These are phyloP conservation scores for Scatophagus argus DNA, from an alignment of 2,113 vertebrate species.

Conservation along the genomic window DNA sequence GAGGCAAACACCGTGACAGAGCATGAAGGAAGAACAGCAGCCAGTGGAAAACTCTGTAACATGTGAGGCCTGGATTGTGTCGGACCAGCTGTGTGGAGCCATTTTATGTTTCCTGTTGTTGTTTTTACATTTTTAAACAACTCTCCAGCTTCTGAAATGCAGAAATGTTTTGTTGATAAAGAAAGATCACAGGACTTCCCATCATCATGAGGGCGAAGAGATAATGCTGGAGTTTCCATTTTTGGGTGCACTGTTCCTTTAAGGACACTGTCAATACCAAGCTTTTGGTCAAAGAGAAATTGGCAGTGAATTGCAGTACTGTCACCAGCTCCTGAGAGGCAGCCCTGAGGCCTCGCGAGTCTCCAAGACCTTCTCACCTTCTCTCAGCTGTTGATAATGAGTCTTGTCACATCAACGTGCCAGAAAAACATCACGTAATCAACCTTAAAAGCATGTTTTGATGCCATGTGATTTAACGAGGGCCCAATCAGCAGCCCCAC, in stretches of 20 bases:
- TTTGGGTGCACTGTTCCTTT: no score
- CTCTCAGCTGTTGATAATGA: background rate
- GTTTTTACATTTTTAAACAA: no score
- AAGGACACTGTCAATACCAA: no score
- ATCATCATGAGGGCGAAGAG: no score
- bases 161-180: no score
- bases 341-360: background rate
- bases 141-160: no score
- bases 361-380: background rate
- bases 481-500: background rate
- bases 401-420: background rate
- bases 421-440: background rate
- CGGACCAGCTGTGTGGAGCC: no score
- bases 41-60: background rate
- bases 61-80: no score
- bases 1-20: background rate
- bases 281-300: background rate
- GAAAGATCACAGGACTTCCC: no score
- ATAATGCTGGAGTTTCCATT: no score
- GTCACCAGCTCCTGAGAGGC: background rate
- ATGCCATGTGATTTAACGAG: background rate
- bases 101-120: no score
- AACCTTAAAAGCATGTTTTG: background rate
- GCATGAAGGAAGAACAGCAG: background rate
- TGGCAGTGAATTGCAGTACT: background rate